phyloP scores from a whole-genome alignment of 2,888 invertebrate species.

The Acleris emargana region DNA sequence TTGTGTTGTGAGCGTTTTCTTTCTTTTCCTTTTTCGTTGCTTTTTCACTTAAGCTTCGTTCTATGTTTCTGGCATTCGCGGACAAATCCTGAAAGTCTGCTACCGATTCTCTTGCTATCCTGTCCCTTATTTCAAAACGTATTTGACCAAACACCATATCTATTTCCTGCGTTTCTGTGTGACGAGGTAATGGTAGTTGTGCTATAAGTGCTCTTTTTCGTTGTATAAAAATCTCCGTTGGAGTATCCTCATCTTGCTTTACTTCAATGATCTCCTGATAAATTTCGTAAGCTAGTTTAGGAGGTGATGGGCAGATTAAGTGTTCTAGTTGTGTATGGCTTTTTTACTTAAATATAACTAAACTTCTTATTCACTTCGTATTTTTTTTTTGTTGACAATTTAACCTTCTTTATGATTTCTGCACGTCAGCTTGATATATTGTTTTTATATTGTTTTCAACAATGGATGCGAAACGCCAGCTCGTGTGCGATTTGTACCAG shows the following conservation, averaged over 20 bases:
- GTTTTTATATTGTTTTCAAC: too few relatives aligned
- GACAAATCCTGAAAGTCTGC: neutral
- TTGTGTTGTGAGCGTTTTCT: neutral
- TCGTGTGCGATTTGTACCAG: too few relatives aligned
- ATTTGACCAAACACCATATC: conserved; percentile 7
- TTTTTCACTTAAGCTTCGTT: neutral
- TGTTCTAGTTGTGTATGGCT: too few relatives aligned
- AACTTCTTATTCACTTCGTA: too few relatives aligned
- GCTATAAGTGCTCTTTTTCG: neutral
- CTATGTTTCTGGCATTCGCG: neutral
- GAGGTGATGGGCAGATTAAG: too few relatives aligned
- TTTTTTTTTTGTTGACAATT: too few relatives aligned
- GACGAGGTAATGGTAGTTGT: neutral
- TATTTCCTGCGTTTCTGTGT: neutral
- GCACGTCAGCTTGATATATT: too few relatives aligned
- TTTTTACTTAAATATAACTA: too few relatives aligned
- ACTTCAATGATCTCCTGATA: neutral
- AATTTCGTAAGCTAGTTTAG: neutral
- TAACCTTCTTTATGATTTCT: too few relatives aligned
- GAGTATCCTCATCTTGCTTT: neutral
- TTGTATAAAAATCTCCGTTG: conserved; percentile 1
- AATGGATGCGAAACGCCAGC: too few relatives aligned
- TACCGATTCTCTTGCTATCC: neutral
- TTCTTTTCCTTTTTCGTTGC: neutral
- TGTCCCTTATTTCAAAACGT: conserved; percentile 4